These are phyloP conservation scores for Ctenoplectra terminalis DNA, from an alignment of 1,140 invertebrate genomes.

Conservation along the genomic window DNA sequence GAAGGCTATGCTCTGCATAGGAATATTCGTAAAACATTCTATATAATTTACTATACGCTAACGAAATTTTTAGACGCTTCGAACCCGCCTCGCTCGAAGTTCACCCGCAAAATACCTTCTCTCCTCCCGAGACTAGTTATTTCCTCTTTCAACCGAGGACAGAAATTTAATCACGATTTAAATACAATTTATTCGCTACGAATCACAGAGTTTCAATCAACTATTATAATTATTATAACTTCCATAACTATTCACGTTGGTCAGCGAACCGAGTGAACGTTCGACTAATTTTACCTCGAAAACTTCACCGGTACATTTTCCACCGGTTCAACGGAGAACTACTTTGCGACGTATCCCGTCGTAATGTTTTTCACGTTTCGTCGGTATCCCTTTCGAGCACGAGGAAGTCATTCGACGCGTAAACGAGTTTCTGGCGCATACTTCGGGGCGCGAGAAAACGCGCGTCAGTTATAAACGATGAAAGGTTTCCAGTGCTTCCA, in stretches of 20 bases:
- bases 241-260: background rate
- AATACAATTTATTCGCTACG: background rate
- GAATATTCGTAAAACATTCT: too few species aligned
- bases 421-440: background rate
- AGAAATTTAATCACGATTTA: background rate
- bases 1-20: background rate
- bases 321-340: too few species aligned
- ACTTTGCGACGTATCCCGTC: too few species aligned
- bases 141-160: too few species aligned
- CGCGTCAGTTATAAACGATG: slow-evolving; percentile 13
- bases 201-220: background rate
- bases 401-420: background rate
- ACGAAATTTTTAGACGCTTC: background rate
- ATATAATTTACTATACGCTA: background rate
- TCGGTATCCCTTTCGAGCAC: background rate
- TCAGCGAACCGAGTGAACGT: background rate
- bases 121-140: too few species aligned
- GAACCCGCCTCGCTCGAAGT: background rate
- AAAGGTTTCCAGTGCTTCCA: slow-evolving; percentile 16
- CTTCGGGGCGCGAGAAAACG: background rate
- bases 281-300: background rate
- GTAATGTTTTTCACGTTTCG: background rate
- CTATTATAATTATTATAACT: background rate
- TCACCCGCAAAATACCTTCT: too few species aligned
- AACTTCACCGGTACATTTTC: background rate